Conservation (phyloP, 2,888 invertebrate genomes). For the Eristalinus sepulchralis region DNA sequence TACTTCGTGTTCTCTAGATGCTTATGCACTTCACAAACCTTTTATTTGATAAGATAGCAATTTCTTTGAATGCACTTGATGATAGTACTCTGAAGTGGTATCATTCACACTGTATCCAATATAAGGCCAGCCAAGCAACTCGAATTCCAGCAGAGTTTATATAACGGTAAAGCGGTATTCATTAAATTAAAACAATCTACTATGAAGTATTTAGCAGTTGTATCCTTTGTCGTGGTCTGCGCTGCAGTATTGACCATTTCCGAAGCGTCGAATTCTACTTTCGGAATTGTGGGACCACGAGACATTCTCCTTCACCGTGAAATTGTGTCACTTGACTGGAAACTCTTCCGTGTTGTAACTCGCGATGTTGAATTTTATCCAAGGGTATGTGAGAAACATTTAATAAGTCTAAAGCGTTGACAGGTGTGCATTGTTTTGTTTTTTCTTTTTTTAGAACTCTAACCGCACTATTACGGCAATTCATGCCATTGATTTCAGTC, state of each 20-base stretch:
- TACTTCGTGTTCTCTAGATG: neutral
- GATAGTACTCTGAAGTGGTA: neutral
- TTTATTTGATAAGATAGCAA: neutral
- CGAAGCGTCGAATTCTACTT: slow-evolving; percentile 34
- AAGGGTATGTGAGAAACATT: slow-evolving; percentile 3
- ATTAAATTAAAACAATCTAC: neutral
- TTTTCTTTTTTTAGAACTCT: slow-evolving; percentile 34
- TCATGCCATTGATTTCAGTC: slow-evolving; percentile 26
- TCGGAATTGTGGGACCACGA: slow-evolving; percentile 30
- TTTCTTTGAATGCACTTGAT: no score
- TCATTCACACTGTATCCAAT: neutral
- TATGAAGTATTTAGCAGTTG: slow-evolving; percentile 38
- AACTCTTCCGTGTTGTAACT: slow-evolving; percentile 55
- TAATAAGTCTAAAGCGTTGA: neutral
- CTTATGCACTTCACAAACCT: neutral
- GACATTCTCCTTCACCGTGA: slow-evolving; percentile 57
- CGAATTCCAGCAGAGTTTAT: neutral
- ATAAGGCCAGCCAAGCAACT: neutral
- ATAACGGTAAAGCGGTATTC: neutral
- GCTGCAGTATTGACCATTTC: slow-evolving; percentile 35
- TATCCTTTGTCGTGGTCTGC: neutral
- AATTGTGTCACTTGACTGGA: slow-evolving; percentile 48
- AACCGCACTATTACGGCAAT: slow-evolving; percentile 53
- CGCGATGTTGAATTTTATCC: slow-evolving; percentile 57
- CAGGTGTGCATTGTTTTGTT: neutral